phyloP scores from a whole-genome alignment of 2,113 vertebrate species.

The Clupea harengus region DNA sequence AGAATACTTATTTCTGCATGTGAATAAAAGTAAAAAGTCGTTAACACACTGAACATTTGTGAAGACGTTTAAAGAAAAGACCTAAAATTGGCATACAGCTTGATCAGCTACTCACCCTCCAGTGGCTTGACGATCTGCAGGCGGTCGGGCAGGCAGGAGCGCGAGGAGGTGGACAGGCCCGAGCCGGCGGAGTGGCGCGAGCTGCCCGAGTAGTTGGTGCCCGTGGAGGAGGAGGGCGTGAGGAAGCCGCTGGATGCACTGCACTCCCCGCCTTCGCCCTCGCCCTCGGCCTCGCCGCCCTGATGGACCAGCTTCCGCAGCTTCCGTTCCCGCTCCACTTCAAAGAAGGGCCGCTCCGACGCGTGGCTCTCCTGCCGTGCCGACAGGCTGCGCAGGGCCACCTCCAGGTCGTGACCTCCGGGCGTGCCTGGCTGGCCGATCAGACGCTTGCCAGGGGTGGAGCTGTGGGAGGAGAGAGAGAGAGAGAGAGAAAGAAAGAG shows the following conservation, averaged over 20 bases:
- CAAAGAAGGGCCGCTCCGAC: conserved; percentile 76
- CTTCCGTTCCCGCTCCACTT: conserved; percentile 74
- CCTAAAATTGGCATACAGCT: no score
- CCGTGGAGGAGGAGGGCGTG: conserved; percentile 75
- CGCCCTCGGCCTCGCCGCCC: conserved; percentile 48
- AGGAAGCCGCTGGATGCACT: conserved; percentile 73
- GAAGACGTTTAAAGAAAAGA: no score
- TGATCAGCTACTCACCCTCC: conserved; percentile 71
- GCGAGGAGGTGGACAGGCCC: conserved; percentile 72
- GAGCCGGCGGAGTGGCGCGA: conserved; percentile 71
- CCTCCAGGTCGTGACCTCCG: conserved; percentile 78
- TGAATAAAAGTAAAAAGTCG: no score
- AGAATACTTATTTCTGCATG: background rate
- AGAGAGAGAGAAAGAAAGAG: background rate
- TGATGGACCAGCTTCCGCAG: conserved; percentile 65
- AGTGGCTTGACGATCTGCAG: conserved; percentile 86
- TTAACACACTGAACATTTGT: no score
- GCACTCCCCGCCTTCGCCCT: background rate
- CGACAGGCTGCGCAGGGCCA: conserved; percentile 76
- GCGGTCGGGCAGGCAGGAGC: conserved; percentile 78
- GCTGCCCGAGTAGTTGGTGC: conserved; percentile 74
- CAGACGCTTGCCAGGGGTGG: conserved; percentile 55
- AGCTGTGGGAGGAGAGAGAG: conserved; percentile 34
- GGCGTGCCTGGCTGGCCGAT: conserved; percentile 71
- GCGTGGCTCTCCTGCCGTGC: conserved; percentile 72